Percentiles rank a stretch among this genome's conserved stretches.
phyloP scores from a whole-genome alignment of 1,140 invertebrate genomes.

The Zophobas morio region DNA sequence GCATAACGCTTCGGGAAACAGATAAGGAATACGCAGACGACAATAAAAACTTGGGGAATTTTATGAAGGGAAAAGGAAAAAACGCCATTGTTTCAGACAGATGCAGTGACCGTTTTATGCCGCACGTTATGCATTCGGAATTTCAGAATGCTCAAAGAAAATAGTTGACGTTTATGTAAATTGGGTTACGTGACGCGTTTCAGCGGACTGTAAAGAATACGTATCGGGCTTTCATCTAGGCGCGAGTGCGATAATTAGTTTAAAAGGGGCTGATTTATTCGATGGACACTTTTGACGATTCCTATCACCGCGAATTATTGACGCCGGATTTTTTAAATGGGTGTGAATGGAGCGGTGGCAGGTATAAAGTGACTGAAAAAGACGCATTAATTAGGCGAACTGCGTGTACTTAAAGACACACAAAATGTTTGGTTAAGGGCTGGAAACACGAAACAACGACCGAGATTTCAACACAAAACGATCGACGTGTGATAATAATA shows the following conservation, averaged over 20 bases:
- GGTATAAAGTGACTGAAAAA: background rate
- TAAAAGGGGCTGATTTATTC: background rate
- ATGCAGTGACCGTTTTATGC: slow-evolving; percentile 35
- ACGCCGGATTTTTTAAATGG: slow-evolving; percentile 15
- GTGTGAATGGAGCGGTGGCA: background rate
- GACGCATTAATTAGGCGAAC: too few relatives aligned
- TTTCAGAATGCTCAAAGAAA: slow-evolving; percentile 18
- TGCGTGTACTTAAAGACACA: too few relatives aligned
- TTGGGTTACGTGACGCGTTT: background rate
- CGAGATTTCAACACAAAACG: too few relatives aligned
- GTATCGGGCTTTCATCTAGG: background rate
- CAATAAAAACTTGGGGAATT: slow-evolving; percentile 15
- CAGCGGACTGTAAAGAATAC: background rate
- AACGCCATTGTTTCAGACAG: slow-evolving; percentile 13
- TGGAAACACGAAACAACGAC: too few relatives aligned
- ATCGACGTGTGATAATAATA: too few relatives aligned
- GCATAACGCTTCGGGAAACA: slow-evolving; percentile 4
- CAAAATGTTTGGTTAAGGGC: too few relatives aligned
- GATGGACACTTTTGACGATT: background rate
- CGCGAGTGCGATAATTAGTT: slow-evolving; percentile 1
- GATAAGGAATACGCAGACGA: slow-evolving; percentile 11
- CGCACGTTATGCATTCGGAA: slow-evolving; percentile 8
- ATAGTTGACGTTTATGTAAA: slow-evolving; percentile 20
- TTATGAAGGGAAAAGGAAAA: background rate
- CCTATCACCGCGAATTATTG: slow-evolving; percentile 9